Percentiles rank a stretch among this genome's conserved stretches.
Conservation (phyloP, 2,797 vertebrate species). For the Propithecus deckenii region DNA sequence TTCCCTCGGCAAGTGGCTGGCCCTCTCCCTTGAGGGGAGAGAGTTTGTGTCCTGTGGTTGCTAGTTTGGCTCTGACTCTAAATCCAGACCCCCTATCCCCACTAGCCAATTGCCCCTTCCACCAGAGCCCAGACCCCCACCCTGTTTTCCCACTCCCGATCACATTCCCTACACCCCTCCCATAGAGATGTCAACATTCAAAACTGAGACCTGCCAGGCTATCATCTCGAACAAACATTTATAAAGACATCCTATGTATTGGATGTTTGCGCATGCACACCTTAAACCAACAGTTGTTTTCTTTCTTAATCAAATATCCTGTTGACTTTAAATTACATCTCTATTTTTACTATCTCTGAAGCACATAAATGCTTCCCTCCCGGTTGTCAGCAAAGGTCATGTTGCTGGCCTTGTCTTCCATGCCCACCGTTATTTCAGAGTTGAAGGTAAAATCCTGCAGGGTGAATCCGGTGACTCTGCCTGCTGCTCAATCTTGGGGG, state of each 20-base stretch:
- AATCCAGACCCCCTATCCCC: neutral
- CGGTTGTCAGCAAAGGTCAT: neutral
- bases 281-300: neutral
- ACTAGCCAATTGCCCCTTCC: too few relatives aligned
- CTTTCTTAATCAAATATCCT: slow-evolving; percentile 46
- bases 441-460: neutral
- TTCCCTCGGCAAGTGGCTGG: fast-evolving
- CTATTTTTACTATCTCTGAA: slow-evolving; percentile 5
- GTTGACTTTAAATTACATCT: slow-evolving; percentile 10
- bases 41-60: neutral
- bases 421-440: neutral
- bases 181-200: neutral
- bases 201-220: neutral
- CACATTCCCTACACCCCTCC: neutral
- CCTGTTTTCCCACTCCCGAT: neutral
- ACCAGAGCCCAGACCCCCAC: neutral
- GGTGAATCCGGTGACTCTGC: neutral
- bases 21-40: neutral
- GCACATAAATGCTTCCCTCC: neutral
- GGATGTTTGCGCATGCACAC: neutral
- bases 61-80: neutral
- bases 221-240: neutral
- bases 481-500: neutral
- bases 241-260: neutral
- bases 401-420: neutral